These are phyloP conservation scores for Schizopygopsis pylzovi DNA, from an alignment of 2,797 vertebrate species.

Conservation along the genomic window DNA sequence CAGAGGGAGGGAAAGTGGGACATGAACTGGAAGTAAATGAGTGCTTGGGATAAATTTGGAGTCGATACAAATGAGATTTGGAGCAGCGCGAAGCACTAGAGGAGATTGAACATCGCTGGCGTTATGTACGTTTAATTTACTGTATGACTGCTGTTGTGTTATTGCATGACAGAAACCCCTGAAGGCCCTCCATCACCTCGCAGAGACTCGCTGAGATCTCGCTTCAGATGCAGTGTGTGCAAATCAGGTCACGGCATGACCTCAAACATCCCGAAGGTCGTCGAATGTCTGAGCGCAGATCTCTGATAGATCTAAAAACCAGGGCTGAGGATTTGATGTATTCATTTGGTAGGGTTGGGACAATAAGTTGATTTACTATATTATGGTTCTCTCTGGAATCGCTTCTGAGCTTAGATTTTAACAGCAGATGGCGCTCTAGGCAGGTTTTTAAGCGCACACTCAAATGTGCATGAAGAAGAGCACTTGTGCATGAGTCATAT, in stretches of 20 bases:
- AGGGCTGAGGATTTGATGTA: background rate
- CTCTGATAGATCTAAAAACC: background rate
- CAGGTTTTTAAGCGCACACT: no score
- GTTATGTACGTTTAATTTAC: constrained; percentile 26
- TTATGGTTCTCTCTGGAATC: no score
- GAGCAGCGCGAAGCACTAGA: constrained; percentile 22
- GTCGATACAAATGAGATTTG: constrained; percentile 34
- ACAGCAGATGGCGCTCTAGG: no score
- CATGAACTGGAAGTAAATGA: constrained; percentile 32
- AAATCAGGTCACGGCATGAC: background rate
- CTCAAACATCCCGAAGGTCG: background rate
- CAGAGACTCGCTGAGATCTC: background rate
- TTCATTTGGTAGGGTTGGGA: background rate
- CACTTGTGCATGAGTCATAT: no score
- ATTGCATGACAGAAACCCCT: background rate
- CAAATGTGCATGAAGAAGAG: no score
- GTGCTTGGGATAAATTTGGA: constrained; percentile 25
- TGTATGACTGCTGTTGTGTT: constrained; percentile 38
- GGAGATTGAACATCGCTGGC: constrained; percentile 14
- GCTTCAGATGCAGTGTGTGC: background rate
- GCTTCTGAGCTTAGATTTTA: no score
- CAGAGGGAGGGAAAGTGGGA: constrained; percentile 17
- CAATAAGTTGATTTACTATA: no score
- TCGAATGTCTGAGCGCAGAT: background rate
- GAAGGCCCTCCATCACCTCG: background rate